Percentiles rank a stretch among this genome's conserved stretches.
Evolutionary conservation across 2,797 vertebrate species (phyloP).

Genomic region (Hyperoplus lanceolatus): DNA sequence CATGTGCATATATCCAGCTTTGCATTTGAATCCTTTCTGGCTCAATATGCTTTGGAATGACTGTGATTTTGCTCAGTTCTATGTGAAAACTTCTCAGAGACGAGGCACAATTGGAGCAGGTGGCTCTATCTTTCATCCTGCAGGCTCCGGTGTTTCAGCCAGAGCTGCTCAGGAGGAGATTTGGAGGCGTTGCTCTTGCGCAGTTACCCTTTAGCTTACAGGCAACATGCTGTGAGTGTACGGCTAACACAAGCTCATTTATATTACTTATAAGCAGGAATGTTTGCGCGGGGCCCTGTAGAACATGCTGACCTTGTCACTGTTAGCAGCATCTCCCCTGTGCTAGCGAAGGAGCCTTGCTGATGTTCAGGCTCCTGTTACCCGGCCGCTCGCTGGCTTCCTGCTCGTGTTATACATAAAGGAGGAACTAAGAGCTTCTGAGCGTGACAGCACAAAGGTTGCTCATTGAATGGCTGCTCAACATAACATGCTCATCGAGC

Average conservation of each 20-base stretch:
- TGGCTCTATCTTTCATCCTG: slow-evolving; percentile 58
- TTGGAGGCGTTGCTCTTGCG: slow-evolving; percentile 67
- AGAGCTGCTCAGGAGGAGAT: slow-evolving; percentile 67
- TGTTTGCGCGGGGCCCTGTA: slow-evolving; percentile 71
- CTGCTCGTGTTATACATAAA: slow-evolving; percentile 58
- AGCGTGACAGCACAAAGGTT: slow-evolving; percentile 48
- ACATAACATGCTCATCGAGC: slow-evolving; percentile 56
- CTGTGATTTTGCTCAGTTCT: slow-evolving; percentile 28
- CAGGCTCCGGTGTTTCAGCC: slow-evolving; percentile 30
- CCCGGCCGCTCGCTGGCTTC: slow-evolving; percentile 51
- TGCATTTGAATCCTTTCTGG: slow-evolving; percentile 15
- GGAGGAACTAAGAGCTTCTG: slow-evolving; percentile 40
- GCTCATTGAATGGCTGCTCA: slow-evolving; percentile 56
- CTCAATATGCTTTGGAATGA: slow-evolving; percentile 11
- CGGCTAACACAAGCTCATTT: slow-evolving; percentile 84
- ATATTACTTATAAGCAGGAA: slow-evolving; percentile 85
- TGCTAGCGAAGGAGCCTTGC: slow-evolving; percentile 59
- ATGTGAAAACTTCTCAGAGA: slow-evolving; percentile 9
- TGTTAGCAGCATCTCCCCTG: slow-evolving; percentile 69
- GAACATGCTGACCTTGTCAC: slow-evolving; percentile 94
- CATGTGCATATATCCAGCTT: slow-evolving; percentile 8
- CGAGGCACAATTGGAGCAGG: slow-evolving; percentile 23
- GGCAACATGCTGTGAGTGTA: slow-evolving; percentile 81
- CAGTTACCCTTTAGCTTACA: slow-evolving; percentile 84
- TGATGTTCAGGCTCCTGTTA: slow-evolving; percentile 67